These are phyloP conservation scores for Neolamprologus ventralis DNA, from an alignment of 2,113 vertebrate species.

Conservation along the genomic window DNA sequence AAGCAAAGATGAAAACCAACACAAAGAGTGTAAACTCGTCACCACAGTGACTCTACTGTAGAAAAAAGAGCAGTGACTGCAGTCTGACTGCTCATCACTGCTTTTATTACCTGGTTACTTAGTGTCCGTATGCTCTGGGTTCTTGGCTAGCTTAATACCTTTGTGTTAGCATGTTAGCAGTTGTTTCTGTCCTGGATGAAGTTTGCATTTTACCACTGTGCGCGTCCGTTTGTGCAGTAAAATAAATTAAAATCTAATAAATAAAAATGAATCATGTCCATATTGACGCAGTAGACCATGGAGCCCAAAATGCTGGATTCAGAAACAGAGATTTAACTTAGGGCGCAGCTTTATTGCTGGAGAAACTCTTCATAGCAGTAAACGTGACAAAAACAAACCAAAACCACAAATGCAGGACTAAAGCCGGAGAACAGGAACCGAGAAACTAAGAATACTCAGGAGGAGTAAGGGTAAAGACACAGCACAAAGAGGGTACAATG, in stretches of 20 bases:
- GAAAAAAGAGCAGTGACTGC: not conserved
- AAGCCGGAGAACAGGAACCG: not conserved
- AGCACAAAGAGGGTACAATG: not conserved
- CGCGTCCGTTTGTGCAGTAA: not conserved
- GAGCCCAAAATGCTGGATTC: not conserved
- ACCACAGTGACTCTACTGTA: not conserved
- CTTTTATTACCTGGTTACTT: not conserved
- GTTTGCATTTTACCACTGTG: not conserved
- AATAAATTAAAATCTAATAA: fast-evolving
- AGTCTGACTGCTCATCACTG: not conserved
- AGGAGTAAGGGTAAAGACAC: not conserved
- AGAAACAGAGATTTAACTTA: not conserved
- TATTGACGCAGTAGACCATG: not conserved
- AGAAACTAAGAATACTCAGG: not conserved
- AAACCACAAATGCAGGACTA: not conserved
- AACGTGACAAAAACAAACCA: not conserved
- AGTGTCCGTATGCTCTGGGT: fast-evolving
- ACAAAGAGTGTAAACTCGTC: not conserved
- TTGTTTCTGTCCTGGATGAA: not conserved
- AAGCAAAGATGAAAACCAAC: not conserved
- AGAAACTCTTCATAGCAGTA: not conserved
- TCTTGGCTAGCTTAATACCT: not conserved
- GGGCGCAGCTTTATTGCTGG: not conserved
- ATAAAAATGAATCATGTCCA: not conserved
- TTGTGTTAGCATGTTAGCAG: not conserved